phyloP scores from a whole-genome alignment of 1,140 invertebrate species.

The Solenopsis fugax region DNA sequence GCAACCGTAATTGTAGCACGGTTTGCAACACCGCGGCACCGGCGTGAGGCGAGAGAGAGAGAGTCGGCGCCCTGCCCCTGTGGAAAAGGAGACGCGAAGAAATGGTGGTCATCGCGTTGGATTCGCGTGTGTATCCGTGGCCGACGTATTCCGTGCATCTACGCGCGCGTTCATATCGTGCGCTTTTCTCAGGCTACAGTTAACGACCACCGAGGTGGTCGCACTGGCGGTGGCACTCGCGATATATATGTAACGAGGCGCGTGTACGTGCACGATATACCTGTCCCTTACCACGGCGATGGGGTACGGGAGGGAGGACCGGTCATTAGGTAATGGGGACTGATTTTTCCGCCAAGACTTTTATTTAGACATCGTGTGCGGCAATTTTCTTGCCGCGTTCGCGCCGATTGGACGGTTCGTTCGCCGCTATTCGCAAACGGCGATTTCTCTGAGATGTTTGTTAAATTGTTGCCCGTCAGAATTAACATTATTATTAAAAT shows the following conservation, averaged over 20 bases:
- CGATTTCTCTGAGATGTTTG: background rate
- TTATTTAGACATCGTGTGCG: conserved; percentile 60
- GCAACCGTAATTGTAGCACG: conserved; percentile 7
- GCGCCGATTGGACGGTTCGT: conserved; percentile 65
- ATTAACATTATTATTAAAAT: background rate
- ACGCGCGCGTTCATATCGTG: conserved; percentile 22
- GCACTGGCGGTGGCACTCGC: conserved; percentile 11
- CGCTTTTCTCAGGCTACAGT: conserved; percentile 38
- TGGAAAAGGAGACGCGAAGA: conserved; percentile 16
- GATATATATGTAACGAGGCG: conserved; percentile 46
- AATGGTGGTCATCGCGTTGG: conserved; percentile 14
- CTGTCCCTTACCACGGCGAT: background rate
- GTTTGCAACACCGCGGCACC: conserved; percentile 11
- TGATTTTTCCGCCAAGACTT: conserved; percentile 49
- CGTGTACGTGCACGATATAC: conserved; percentile 7
- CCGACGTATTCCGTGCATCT: conserved; percentile 23
- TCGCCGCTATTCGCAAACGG: background rate
- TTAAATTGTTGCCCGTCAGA: background rate
- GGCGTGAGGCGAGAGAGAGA: background rate
- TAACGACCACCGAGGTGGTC: conserved; percentile 48
- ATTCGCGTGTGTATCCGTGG: conserved; percentile 23
- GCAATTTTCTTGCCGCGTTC: conserved; percentile 55
- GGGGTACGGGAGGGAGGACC: background rate
- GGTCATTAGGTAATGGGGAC: conserved; percentile 40
- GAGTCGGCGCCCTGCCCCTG: background rate